These are phyloP conservation scores for Brachyopa scutellaris DNA, from an alignment of 2,888 invertebrate species.

Conservation along the genomic window DNA sequence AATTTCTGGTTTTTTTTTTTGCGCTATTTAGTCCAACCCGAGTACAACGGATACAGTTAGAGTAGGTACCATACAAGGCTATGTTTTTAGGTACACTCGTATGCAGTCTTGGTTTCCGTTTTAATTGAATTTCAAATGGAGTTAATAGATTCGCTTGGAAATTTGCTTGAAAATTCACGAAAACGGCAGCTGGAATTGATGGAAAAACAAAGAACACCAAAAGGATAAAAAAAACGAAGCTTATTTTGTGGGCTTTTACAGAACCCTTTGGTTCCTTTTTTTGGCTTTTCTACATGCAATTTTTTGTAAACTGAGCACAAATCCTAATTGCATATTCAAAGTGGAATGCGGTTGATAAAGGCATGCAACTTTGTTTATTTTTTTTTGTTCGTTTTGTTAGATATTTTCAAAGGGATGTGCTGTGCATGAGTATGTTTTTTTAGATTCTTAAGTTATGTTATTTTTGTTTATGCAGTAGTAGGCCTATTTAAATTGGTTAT, in stretches of 20 bases:
- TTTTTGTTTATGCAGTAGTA: too few relatives aligned
- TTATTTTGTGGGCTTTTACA: constrained; percentile 52
- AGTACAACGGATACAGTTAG: constrained; percentile 40
- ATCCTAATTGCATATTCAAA: constrained; percentile 64
- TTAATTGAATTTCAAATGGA: constrained; percentile 70
- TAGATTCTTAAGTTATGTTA: too few relatives aligned
- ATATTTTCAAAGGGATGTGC: too few relatives aligned
- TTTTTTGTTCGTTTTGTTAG: too few relatives aligned
- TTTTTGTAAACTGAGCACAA: constrained; percentile 21
- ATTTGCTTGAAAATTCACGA: constrained; percentile 31
- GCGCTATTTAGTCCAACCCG: background rate
- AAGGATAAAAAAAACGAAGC: constrained; percentile 12
- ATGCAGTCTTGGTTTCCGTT: constrained; percentile 61
- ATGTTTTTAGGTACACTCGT: background rate
- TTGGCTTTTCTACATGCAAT: constrained; percentile 54
- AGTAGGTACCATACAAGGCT: too few relatives aligned
- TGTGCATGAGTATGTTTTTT: too few relatives aligned
- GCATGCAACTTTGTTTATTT: constrained; percentile 25
- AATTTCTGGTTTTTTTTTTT: constrained; percentile 34
- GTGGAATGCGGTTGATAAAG: constrained; percentile 42
- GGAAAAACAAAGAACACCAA: background rate
- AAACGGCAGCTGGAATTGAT: constrained; percentile 26
- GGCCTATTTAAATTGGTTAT: too few relatives aligned
- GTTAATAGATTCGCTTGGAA: constrained; percentile 66
- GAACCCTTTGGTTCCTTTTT: constrained; percentile 24